Base-by-base conservation (phyloP, 2,797 vertebrate genomes). In the Lacerta agilis region DNA sequence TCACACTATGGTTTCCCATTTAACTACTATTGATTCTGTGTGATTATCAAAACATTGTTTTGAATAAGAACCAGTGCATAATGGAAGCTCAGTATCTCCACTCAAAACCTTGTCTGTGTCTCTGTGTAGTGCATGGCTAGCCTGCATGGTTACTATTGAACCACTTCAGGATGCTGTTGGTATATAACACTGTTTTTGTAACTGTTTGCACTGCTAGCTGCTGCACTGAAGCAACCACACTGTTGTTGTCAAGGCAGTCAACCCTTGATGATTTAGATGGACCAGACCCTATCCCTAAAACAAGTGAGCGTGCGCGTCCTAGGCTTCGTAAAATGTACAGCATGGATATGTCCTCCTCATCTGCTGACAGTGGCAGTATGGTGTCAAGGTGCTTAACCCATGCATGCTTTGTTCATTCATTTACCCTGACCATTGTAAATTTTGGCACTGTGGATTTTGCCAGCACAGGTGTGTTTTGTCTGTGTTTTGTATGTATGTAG, bases 241-340 rank as follows among this genome's bases (percentile, higher is more conserved):
- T 98, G 95, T 97, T 99, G 95, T 98, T 99, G 95, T 99, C 99
- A 93, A 98, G 98, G 94, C 98, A 99, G 96, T 99, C 98, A 97
- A 99, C 99, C 73, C 97, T 99, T 97, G 99, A 99, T 96, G 98
- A 99, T 96, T 97, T 99, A 95, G 99, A 99, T 91, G 98, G 97
- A 93, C 97, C 98, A 90, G 98, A 98, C 94, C 95, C 95, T 96
- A 97, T 99, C 96, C 99, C 98, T 96, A 99, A 98, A 98, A 99
- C 98, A 97, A 99, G 99, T 94, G 98, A 99, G 96, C 98, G 99
- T 0, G 97, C 98, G 94, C 97, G 98, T 96, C 98, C 98, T 97
- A 99, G 98, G 95, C 98, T 99, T 95, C 97, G 97, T 96, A 99
- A 99, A 98, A 99, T 98, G 97, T 97, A 97, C 96, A 97, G 98